Evolutionary conservation across 37 sponge, comb jelly and placozoan species (phyloP), one percentile per base, ranked within the genome.

Genomic region (Spongia lamella): DNA sequence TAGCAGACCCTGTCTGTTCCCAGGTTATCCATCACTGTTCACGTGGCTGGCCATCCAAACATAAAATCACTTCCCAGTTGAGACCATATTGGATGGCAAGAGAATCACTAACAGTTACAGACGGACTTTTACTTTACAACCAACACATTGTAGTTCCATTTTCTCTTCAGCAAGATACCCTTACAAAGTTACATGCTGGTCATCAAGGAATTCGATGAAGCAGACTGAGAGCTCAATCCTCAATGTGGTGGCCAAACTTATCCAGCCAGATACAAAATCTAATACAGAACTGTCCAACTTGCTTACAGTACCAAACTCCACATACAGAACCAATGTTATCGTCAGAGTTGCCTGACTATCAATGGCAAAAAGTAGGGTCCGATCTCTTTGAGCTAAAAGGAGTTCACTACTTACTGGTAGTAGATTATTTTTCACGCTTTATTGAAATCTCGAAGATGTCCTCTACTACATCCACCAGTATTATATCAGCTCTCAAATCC

Each of bases 151-250:
- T 74, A 4, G 69, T 74, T 0, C 76, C 76, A 0, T 9, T 19
- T 0, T 60, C 74, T 7, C 49, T 74, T 7, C 68, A 53, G 54
- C n/a, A 73, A 33, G 37, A 56, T 31, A 67, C 69, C 17, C 30
- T 83, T 4, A 29, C 55, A 0, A 83, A 83, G 35, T 40, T 77
- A 33, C 84, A 76, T 43, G 14, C 17, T 2, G 84, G 84, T 0
- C 84, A 84, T 34, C 78, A 77, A 51, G 78, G 78, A 0, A 61
- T 84, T 9, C 17, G 21, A 6, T 14, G 30, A 50, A 77, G 84
- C 27, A 43, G 55, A 0, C 39, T 22, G 0, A 53, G 65, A 37
- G 78, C 63, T 21, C 38, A 24, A 1, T 38, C 36, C 39, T 65
- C 83, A 2, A 75, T 86, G 7, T n/a, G n/a, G n/a, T n/a, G n/a